Percentiles rank a stretch among this genome's conserved stretches.
phyloP scores from a whole-genome alignment of 2,888 invertebrate genomes.

The Chaitophorus viminalis region DNA sequence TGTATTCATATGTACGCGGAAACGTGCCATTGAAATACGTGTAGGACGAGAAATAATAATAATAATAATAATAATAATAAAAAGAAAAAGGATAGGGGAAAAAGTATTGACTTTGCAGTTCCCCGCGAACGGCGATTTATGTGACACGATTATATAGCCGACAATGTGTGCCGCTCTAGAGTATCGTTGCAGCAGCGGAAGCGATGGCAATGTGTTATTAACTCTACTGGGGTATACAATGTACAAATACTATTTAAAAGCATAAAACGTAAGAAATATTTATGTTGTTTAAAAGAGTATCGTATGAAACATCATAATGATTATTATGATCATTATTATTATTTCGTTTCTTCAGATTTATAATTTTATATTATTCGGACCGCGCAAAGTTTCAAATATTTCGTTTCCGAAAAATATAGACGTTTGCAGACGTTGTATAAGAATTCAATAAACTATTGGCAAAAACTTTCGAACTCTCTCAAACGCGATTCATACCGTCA shows the following conservation, averaged over 20 bases:
- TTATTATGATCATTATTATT: too few species aligned
- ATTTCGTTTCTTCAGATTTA: too few species aligned
- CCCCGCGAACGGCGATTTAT: not conserved
- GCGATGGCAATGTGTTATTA: not conserved
- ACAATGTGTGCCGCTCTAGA: not conserved
- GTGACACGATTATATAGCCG: not conserved
- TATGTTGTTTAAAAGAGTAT: too few species aligned
- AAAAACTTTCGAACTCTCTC: not conserved
- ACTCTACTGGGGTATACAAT: not conserved
- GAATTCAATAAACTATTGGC: not conserved
- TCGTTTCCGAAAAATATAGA: too few species aligned
- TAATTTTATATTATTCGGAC: too few species aligned
- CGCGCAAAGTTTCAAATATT: too few species aligned
- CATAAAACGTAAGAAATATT: too few species aligned
- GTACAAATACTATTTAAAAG: too few species aligned
- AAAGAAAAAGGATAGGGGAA: not conserved
- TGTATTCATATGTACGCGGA: not conserved
- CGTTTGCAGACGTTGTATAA: not conserved
- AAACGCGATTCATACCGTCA: not conserved
- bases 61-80: too few species aligned
- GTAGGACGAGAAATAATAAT: not conserved
- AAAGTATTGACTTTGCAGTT: conserved; percentile 10
- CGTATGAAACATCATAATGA: too few species aligned
- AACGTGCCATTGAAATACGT: not conserved
- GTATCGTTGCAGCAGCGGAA: not conserved